Conservation (phyloP, 2,888 invertebrate species). For the Lepidocyrtoides sp. region DNA sequence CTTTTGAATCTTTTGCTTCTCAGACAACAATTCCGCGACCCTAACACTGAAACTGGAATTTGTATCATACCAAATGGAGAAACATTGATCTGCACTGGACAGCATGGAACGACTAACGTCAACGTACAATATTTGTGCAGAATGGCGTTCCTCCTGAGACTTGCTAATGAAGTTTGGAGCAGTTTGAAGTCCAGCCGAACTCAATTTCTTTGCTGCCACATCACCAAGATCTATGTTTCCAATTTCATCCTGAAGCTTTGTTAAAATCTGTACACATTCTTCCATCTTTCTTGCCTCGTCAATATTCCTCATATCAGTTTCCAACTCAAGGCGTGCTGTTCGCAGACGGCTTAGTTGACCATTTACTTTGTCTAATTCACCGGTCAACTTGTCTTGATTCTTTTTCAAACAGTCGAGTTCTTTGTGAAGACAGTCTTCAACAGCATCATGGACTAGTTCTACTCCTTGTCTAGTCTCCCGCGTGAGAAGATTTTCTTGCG, state of each 20-base stretch:
- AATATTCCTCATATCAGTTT: slow-evolving; percentile 84
- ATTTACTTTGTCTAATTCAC: slow-evolving; percentile 80
- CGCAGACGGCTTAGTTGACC: slow-evolving; percentile 81
- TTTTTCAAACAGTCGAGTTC: slow-evolving; percentile 88
- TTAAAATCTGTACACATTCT: slow-evolving; percentile 83
- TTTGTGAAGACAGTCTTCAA: slow-evolving; percentile 94
- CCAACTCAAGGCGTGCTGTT: slow-evolving; percentile 83
- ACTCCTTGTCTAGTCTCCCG: slow-evolving; percentile 95
- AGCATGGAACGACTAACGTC: slow-evolving; percentile 82
- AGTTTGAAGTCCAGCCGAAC: slow-evolving; percentile 94
- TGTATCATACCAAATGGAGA: slow-evolving; percentile 83
- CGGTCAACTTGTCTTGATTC: slow-evolving; percentile 80
- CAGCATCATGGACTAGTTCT: slow-evolving; percentile 96
- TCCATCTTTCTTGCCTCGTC: slow-evolving; percentile 83
- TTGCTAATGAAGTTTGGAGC: slow-evolving; percentile 92
- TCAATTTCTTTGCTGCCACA: slow-evolving; percentile 89
- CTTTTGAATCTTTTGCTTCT: slow-evolving; percentile 80
- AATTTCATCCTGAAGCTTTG: slow-evolving; percentile 80
- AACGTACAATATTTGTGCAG: slow-evolving; percentile 89
- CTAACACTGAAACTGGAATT: slow-evolving; percentile 82
- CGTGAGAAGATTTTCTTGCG: slow-evolving; percentile 97
- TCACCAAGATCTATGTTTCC: slow-evolving; percentile 73
- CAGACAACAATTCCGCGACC: slow-evolving; percentile 79
- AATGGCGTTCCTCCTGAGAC: slow-evolving; percentile 94
- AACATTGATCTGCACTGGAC: slow-evolving; percentile 82